Evolutionary conservation across 2,797 vertebrate genomes (phyloP), one percentile per base, ranked within the genome.

Genomic region (Cetoscarus ocellatus): DNA sequence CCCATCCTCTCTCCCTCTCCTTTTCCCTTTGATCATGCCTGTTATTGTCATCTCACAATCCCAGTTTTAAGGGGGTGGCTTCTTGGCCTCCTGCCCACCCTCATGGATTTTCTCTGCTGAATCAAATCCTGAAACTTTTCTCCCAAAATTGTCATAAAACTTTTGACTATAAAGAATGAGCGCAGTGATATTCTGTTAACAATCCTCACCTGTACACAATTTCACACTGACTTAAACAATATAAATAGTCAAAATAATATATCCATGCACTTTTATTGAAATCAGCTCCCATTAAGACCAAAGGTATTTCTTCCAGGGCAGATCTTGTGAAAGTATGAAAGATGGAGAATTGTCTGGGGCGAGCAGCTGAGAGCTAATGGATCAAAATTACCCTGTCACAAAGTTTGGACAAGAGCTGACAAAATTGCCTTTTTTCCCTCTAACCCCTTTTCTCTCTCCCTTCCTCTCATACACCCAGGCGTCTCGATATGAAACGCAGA

Each of bases 341-440:
- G 84, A 91, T 89, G 83, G 87, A 91, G 93, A 94, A 94, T 90
- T 93, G 92, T 90, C 88, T 74, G 69, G 88, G 90, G 85, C 85
- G 72, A 94, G 91, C 80, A 80, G 89, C 89, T 88, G 84, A 91
- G 87, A 94, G 91, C 92, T 94, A 95, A 95, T 95, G 92, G 93
- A 93, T 95, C 91, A 93, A 94, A 95, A 95, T 95, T 93, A 94
- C 93, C 90, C 86, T 79, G 87, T 93, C 93, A 93, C 89, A 95
- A 94, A 94, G 90, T 95, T 94, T 93, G 91, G 92, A 94, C 81
- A 90, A 93, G 90, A 84, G 86, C 90, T 92, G 91, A 94, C 88
- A 89, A 93, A 94, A 93, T 93, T 91, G 91, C 88, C 88, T 91
- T 92, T 90, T 89, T 68, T 18, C 38, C 11, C 44, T 2, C 83